Evolutionary conservation across 2,888 invertebrate genomes (phyloP), one percentile per base, ranked within the genome.

Genomic region (Melolontha melolontha): DNA sequence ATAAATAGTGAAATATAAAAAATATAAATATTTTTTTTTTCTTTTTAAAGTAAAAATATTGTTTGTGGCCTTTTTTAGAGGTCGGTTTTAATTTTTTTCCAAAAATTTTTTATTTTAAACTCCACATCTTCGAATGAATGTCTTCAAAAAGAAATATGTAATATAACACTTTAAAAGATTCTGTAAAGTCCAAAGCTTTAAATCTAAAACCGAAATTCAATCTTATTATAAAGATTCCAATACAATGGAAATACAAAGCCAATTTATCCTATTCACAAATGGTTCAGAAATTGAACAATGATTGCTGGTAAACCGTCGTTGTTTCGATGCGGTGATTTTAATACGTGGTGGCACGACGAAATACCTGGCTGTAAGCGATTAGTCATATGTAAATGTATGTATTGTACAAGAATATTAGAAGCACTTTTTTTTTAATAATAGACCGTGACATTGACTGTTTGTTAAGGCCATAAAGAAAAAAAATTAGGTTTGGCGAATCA

Each of bases 331-430:
- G 16, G 59, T 34, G 59, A 62, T 14, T 62, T 47, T 44, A 34
- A 47, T 47, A 47, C 29, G 29, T 16, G 59, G 59, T 62, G 6
- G 14, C 5, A 34, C 39, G 5, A 34, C 59, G 47, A 49, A 22
- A 62, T 47, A 11, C 59, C 8, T 16, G 5, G 27, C 29, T 12
- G 51, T 27, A 42, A 22, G 17, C 55, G n/a, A 34, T 59, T 59
- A 59, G 42, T 59, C 44, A 54, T 54, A 54, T 54, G 54, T 54
- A 29, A 54, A 54, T 54, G 39, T 54, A 11, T 47, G 12, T n/a
- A 11, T 27, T 57, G 41, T 16, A 62, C 47, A 62, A 47, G 47
- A 62, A 62, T 62, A 47, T 62, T 62, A 47, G 14, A 47, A 44
- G 27, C 44, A 44, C 12, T 44, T 34, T 34, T 34, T 34, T 34